Base-by-base conservation (phyloP, 2,113 vertebrate species). In the Stigmatopora argus region DNA sequence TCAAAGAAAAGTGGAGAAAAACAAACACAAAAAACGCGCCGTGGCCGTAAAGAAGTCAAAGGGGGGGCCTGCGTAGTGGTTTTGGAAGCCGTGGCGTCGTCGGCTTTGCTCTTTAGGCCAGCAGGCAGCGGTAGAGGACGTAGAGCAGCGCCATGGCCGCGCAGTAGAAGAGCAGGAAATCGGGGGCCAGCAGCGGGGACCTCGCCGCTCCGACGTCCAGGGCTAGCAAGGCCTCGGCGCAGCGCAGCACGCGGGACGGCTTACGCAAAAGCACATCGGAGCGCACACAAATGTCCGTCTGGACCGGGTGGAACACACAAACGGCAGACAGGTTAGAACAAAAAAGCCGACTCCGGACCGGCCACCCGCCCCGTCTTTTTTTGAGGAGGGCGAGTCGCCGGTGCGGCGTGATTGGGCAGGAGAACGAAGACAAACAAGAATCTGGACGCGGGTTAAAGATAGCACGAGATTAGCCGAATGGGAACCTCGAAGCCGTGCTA, bases 151-250 rank as follows among this genome's bases (percentile, higher is more conserved):
- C 80, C 93, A 94, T 94, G 87, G 84, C 74, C 41, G 67, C 82
- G 59, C 88, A 85, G 88, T 94, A 94, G 92, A 95, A 94, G 86
- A 93, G 63, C 83, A 93, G 79, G 91, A 95, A 94, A 89, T 91
- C 92, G 21, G 83, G 85, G 63, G 93, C 89, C 81, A 92, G 87
- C 85, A 51, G 87, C 66, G 77, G 90, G 78, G 83, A 85, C 65
- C 62, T 73, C 68, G 83, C 35, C 61, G 69, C 78, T 70, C 79
- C 74, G 55, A 17, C 81, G 74, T 78, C 78, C 52, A 52, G 66
- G 55, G 81, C 69, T 88, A 85, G 77, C 87, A 93, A 84, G 23
- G 91, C 92, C 52, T 81, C 74, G 79, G 92, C 87, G 45, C 88
- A 88, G 87, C 89, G 89, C 75, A 86, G 88, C 71, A 93, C 89